Evolutionary conservation across 2,797 vertebrate species (phyloP), one percentile per base, ranked within the genome.

Genomic region (Picus viridis): DNA sequence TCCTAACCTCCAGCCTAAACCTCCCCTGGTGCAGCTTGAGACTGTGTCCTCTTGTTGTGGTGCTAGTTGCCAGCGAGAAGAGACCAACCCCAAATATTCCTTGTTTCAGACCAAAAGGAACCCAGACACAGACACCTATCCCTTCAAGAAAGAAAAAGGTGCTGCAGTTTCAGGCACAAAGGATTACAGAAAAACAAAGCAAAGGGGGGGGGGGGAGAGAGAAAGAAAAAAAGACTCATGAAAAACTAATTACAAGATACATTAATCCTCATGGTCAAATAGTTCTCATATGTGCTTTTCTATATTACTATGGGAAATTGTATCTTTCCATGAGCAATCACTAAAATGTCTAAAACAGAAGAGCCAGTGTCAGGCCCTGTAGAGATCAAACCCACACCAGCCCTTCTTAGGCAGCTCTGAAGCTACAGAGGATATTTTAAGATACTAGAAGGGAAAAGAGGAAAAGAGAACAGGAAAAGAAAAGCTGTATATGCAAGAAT

Each of bases 71-170:
- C 39, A 12, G 39, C 12, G 12, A 39, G 12, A 39, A 12, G 39
- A 39, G 65, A 88, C n/a, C 61, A 85, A 58, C 43, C 49, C 65
- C 39, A 82, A 85, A 75, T 30, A 83, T 18, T 49, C 39, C 56
- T 68, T 83, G 56, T 63, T 92, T 90, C 79, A 76, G 74, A 92
- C 77, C 72, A 93, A 47, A 89, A 51, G 22, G 32, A 91, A 90
- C 13, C 10, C 20, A 73, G 30, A 62, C 32, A 72, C 8, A 88
- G 39, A 67, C 8, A 64, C 49, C 56, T 57, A 71, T 7, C 53
- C 53, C 67, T 87, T 76, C 54, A 76, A 69, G n/a, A 45, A 64
- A 89, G 62, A 83, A 73, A 17, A 41, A 29, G 49, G 61, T 70
- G 61, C n/a, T 53, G 51, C 65, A 76, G 72, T 79, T 85, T 90